A percentile compares a stretch with the other conserved stretches of the same genome.
phyloP scores from a whole-genome alignment of 2,797 vertebrate genomes.

The Neosalanx taihuensis region DNA sequence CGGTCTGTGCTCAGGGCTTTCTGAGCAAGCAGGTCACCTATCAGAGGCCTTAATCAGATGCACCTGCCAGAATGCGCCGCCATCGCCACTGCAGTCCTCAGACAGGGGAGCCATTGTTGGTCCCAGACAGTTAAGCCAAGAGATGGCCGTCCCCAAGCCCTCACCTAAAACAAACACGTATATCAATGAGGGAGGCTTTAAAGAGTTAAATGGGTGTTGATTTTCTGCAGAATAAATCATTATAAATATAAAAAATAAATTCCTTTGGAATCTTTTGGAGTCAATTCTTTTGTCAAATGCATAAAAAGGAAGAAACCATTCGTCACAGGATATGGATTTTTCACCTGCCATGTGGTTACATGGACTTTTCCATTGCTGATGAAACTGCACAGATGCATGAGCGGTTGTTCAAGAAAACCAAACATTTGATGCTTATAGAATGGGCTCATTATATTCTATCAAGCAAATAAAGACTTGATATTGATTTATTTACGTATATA shows the following conservation, averaged over 20 bases:
- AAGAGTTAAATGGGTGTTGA: constrained; percentile 1
- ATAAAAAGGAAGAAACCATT: not conserved
- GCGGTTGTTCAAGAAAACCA: not conserved
- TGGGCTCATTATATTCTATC: not conserved
- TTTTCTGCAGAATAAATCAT: constrained; percentile 6
- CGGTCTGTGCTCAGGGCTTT: constrained; percentile 7
- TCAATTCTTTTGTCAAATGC: not conserved
- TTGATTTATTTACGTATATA: too few relatives aligned
- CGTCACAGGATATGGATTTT: not conserved
- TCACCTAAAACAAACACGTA: constrained; percentile 34
- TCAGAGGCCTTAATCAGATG: constrained; percentile 42
- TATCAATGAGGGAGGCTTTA: constrained; percentile 5
- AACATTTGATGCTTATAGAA: too few relatives aligned
- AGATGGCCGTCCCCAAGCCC: constrained; percentile 27
- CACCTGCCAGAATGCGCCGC: constrained; percentile 39
- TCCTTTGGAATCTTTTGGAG: too few relatives aligned
- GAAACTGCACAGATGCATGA: not conserved
- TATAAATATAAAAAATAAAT: not conserved
- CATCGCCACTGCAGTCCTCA: constrained; percentile 37
- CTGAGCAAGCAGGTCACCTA: constrained; percentile 16
- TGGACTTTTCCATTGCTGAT: not conserved
- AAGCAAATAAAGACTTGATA: not conserved
- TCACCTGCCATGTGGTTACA: not conserved
- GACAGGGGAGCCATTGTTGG: constrained; percentile 52
- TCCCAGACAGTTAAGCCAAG: constrained; percentile 34